phyloP scores from a whole-genome alignment of 1,140 invertebrate genomes.

The Cotesia vestalis region DNA sequence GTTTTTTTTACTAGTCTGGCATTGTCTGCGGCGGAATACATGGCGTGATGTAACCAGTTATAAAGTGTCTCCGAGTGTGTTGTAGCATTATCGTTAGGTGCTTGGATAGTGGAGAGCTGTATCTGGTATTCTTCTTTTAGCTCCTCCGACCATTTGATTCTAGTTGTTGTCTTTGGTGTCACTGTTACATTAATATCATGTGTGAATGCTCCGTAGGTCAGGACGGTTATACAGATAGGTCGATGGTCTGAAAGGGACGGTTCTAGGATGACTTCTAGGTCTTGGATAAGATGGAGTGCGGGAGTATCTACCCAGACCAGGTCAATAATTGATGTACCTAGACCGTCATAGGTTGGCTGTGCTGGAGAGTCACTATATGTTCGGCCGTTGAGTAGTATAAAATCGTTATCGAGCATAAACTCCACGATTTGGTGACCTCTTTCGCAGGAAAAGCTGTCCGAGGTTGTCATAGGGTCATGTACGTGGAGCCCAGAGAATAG shows the following conservation, averaged over 20 bases:
- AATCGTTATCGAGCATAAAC: conserved; percentile 27
- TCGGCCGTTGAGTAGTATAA: conserved; percentile 26
- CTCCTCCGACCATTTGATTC: no score
- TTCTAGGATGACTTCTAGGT: not conserved
- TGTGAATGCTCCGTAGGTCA: no score
- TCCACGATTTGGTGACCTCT: conserved; percentile 21
- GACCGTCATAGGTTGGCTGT: not conserved
- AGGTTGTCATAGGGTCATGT: conserved; percentile 3
- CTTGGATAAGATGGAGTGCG: conserved; percentile 2
- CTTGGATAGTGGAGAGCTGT: no score
- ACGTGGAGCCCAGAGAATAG: not conserved
- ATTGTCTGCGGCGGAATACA: no score
- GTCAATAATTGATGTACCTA: conserved; percentile 16
- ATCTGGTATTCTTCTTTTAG: no score
- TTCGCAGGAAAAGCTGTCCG: not conserved
- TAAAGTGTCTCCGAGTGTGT: not conserved
- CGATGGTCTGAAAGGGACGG: no score
- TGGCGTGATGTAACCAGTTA: no score
- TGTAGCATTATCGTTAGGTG: no score
- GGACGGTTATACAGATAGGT: no score
- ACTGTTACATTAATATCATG: no score
- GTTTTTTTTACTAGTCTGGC: no score
- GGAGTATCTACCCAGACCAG: conserved; percentile 10
- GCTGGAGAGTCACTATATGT: conserved; percentile 23
- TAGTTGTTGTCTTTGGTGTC: no score